Evolutionary conservation across 2,113 vertebrate species (phyloP).

Genomic region (Centropus bengalensis): DNA sequence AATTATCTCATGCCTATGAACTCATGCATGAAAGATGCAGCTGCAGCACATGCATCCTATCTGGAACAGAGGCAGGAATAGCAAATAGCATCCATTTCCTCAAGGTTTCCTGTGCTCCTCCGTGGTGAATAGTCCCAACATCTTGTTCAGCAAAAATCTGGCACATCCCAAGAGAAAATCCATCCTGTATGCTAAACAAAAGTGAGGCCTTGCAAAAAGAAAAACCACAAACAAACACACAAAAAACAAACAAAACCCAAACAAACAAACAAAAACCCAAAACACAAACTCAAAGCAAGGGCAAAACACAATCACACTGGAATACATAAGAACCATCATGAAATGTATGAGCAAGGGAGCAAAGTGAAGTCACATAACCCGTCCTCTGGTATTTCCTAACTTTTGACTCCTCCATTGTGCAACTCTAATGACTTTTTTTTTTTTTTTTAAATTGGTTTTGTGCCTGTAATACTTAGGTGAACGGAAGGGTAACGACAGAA

Average conservation of each 20-base stretch:
- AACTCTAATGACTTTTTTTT: neutral
- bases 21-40: neutral
- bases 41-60: conserved; percentile 17
- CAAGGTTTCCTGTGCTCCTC: neutral
- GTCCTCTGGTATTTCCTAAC: neutral
- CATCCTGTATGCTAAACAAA: conserved; percentile 17
- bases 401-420: neutral
- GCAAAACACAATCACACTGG: neutral
- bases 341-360: neutral
- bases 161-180: neutral
- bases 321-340: neutral
- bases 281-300: neutral
- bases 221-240: too few species aligned
- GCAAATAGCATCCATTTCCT: conserved; percentile 40
- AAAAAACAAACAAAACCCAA: too few species aligned
- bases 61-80: conserved; percentile 50
- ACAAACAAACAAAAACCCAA: too few species aligned
- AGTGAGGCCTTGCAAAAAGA: neutral
- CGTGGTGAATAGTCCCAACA: neutral
- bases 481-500: neutral
- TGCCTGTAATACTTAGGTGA: neutral
- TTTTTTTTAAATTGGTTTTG: neutral
- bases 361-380: neutral
- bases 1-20: neutral
- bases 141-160: neutral